Base-by-base conservation (phyloP, 2,888 invertebrate species). In the Poecilobothrus nobilitatus region DNA sequence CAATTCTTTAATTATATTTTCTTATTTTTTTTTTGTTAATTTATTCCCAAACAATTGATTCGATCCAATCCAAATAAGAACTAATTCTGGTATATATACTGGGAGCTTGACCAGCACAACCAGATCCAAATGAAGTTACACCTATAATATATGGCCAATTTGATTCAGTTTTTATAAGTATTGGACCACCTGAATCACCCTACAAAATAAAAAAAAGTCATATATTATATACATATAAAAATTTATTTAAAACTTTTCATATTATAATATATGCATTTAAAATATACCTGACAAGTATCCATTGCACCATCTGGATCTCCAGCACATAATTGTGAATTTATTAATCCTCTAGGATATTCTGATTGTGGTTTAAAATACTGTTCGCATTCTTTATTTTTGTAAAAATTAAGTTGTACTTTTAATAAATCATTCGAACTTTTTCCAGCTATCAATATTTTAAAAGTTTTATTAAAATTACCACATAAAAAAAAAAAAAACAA, bases 281-380 rank as follows among this genome's bases (percentile, higher is more conserved):
- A n/a, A n/a, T 27, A 63, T 66, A 74, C 75, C 69, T 75, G 74
- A n/a, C 77, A 77, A 1, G 77, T 75, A 67, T 77, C 77, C 61
- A 75, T 74, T 6, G 70, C 72, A 2, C 71, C 72, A 20, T 72
- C 68, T 4, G 74, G 70, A 70, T 77, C 76, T 18, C 77, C 77
- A 10, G 79, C 78, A 71, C 80, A 80, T 18, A 80, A 22, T 72
- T 78, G 78, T 12, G 75, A 71, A 41, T 75, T 72, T 8, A 72
- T 67, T 37, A 79, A 72, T 18, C 78, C 79, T n/a, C 62, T 22
- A 1, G 72, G 68, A 62, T 72, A 33, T 9, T 65, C 22, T 0
- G 34, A 8, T 9, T 69, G 68, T 0, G 44, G 27, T 0, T 2
- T 62, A 44, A 70, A 74, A 62, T 69, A 37, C 34, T 65, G 7